Evolutionary conservation across 53 echinoderm and acorn worm genomes (phyloP).

Genomic region (Paracentrotus lividus): DNA sequence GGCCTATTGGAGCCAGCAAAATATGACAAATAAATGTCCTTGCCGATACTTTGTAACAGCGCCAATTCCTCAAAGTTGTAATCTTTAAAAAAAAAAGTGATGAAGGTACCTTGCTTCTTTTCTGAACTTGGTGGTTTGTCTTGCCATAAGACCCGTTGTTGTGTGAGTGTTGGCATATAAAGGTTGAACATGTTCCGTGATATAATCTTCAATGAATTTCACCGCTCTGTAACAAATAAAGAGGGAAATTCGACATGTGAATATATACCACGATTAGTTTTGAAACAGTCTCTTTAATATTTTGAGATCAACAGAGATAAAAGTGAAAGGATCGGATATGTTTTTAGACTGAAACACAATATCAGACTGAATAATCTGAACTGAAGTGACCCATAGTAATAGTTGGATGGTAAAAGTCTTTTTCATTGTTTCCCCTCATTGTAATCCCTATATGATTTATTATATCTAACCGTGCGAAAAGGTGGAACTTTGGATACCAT

Average conservation of each 20-base stretch:
- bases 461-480: not conserved
- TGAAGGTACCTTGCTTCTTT: constrained; percentile 86
- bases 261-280: not conserved
- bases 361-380: too few relatives aligned
- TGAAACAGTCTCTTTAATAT: not conserved
- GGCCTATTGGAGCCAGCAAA: too few relatives aligned
- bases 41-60: too few relatives aligned
- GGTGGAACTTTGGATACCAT: not conserved
- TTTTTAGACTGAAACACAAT: not conserved
- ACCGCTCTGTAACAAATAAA: constrained; percentile 76
- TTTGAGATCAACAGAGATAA: not conserved
- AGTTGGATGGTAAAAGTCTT: not conserved
- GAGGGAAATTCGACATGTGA: not conserved
- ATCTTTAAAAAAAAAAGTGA: too few relatives aligned
- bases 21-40: too few relatives aligned
- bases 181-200: constrained; percentile 84
- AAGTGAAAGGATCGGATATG: not conserved
- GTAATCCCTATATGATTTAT: not conserved
- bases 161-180: constrained; percentile 98
- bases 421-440: not conserved
- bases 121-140: constrained; percentile 89
- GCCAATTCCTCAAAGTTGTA: too few relatives aligned
- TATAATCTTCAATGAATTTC: constrained; percentile 94
- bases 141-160: constrained; percentile 84
- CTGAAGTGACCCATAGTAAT: not conserved